Evolutionary conservation across 2,888 invertebrate genomes (phyloP), one percentile per base, ranked within the genome.

Genomic region (Zygothrica quintamaculata): DNA sequence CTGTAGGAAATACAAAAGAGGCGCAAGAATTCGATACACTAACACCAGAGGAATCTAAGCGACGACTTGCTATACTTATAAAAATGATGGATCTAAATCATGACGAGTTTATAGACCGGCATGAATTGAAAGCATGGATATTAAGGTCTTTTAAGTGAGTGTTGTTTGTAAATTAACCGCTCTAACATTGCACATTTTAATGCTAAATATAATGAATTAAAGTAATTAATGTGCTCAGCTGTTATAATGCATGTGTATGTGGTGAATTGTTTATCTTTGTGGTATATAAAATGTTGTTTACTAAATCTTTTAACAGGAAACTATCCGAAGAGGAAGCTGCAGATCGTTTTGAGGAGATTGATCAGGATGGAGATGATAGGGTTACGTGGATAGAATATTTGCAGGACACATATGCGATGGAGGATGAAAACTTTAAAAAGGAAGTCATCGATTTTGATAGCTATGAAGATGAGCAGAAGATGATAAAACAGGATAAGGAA

Each of bases 91-190:
- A 99, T 92, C 91, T 94, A 47, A 95, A 98, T 89, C 92, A 93
- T 16, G 97, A 99, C 90, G 92, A 94, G 64, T 92, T 92, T 71
- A 94, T 99, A 62, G 95, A 96, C 90, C 93, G 95, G 61, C 92
- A 93, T 51, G 99, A 99, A 91, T 92, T 99, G 7, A 96, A 95
- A 89, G 93, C 95, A 2, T 99, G 99, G 99, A 97, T 99, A 84
- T 91, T 97, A 73, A 93, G 96, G 79, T 98, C 98, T 11, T 98
- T 99, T 92, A 93, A 93, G 95, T 96, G 92, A 92, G 92, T 87
- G 88, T 87, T 84, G 85, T 84, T 42, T 72, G 85, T 88, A 77
- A 61, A 88, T 87, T 88, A 88, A 86, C 73, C 74, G 65, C 69
- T 56, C 69, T 61, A 78, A 74, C 65, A 29, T 29, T 51, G 43